These are phyloP conservation scores for Microcebus jonahi DNA, from an alignment of 2,113 vertebrate genomes.

Conservation along the genomic window DNA sequence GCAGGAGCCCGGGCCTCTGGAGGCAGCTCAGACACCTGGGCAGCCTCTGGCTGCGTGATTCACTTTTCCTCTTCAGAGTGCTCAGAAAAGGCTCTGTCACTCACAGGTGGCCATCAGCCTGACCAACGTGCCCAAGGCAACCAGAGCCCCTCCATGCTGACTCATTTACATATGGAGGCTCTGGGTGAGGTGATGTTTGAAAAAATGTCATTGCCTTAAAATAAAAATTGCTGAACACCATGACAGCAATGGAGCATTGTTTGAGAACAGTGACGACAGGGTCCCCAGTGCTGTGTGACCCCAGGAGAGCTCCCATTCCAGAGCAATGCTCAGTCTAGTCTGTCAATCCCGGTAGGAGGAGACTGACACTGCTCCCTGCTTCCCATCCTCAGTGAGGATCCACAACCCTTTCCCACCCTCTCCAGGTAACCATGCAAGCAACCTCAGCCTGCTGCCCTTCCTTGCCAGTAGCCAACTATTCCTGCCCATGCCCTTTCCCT, in stretches of 20 bases:
- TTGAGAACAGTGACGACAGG: background rate
- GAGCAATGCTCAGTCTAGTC: background rate
- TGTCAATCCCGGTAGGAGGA: background rate
- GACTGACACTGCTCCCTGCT: background rate
- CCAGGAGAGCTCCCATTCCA: background rate
- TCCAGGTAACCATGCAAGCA: rapidly evolving
- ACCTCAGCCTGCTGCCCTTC: background rate
- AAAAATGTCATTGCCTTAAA: background rate
- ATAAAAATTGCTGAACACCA: background rate
- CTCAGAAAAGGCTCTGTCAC: background rate
- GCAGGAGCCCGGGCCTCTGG: background rate
- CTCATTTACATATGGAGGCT: background rate
- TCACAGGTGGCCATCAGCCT: no score
- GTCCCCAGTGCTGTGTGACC: no score
- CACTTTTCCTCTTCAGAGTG: background rate
- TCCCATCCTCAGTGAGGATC: background rate
- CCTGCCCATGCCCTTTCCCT: background rate
- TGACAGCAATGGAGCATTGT: background rate
- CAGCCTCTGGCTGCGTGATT: background rate
- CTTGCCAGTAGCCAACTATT: background rate
- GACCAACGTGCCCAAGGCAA: background rate
- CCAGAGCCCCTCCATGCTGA: background rate
- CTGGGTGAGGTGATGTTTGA: background rate
- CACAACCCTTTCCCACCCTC: background rate
- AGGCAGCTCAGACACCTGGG: background rate